phyloP scores from a whole-genome alignment of 2,888 invertebrate genomes.

The Dryococelus australis region DNA sequence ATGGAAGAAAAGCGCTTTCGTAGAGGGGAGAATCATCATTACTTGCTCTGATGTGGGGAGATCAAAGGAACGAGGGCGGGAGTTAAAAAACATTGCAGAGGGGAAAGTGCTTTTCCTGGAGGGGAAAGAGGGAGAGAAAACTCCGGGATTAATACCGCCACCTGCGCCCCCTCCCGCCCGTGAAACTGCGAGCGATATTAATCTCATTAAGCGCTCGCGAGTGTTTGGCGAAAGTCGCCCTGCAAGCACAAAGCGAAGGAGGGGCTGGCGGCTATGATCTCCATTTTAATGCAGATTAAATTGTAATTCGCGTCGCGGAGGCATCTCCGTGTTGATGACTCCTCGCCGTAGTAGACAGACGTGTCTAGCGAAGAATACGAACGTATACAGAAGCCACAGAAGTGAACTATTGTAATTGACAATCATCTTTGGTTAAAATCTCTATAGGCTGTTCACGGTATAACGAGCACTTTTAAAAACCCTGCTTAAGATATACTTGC shows the following conservation, averaged over 20 bases:
- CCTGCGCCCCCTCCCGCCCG: not conserved
- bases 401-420: too few relatives aligned
- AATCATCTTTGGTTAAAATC: too few relatives aligned
- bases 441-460: too few relatives aligned
- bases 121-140: not conserved
- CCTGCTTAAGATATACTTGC: too few relatives aligned
- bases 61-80: not conserved
- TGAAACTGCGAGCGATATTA: not conserved
- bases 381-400: too few relatives aligned
- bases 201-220: not conserved
- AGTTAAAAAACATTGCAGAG: slow-evolving; percentile 13
- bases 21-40: not conserved
- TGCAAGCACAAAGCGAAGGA: not conserved
- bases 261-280: not conserved
- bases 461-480: too few relatives aligned
- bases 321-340: not conserved
- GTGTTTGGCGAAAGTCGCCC: not conserved
- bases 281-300: slow-evolving; percentile 16
- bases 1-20: not conserved
- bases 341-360: not conserved
- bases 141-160: not conserved
- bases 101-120: not conserved
- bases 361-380: too few relatives aligned
- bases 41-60: slow-evolving; percentile 16
- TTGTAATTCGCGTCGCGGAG: not conserved